A percentile compares a stretch with the other conserved stretches of the same genome.
phyloP scores from a whole-genome alignment of 2,797 vertebrate genomes.

The Chaetodon trifasciatus region DNA sequence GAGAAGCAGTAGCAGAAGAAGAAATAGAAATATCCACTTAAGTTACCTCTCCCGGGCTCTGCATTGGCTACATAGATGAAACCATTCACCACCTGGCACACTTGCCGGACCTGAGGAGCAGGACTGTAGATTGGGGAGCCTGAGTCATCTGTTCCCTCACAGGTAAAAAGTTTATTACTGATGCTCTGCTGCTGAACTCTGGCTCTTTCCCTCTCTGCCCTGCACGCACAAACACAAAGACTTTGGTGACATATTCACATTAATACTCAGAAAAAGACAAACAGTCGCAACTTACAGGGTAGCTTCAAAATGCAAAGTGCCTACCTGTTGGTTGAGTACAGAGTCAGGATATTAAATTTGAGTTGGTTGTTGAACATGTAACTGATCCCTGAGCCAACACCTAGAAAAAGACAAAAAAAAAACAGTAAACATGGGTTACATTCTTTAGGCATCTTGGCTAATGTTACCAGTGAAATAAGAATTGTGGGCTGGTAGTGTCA shows the following conservation, averaged over 20 bases:
- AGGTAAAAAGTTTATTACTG: slow-evolving; percentile 91
- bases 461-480: not conserved
- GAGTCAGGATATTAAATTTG: slow-evolving; percentile 92
- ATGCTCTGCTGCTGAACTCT: slow-evolving; percentile 84
- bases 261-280: not conserved
- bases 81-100: slow-evolving; percentile 91
- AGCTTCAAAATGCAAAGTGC: not conserved
- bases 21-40: not conserved
- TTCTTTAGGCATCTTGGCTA: not conserved
- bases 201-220: slow-evolving; percentile 92
- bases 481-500: slow-evolving; percentile 37
- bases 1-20: not conserved
- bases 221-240: slow-evolving; percentile 67
- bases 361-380: slow-evolving; percentile 84
- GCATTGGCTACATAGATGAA: slow-evolving; percentile 97
- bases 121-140: slow-evolving; percentile 81
- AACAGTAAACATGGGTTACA: not conserved
- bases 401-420: slow-evolving; percentile 43
- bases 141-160: slow-evolving; percentile 80
- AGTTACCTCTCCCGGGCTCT: slow-evolving; percentile 88
- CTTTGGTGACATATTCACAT: not conserved
- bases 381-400: slow-evolving; percentile 80
- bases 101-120: slow-evolving; percentile 91
- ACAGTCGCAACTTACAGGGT: not conserved
- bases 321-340: slow-evolving; percentile 95